Evolutionary conservation across 2,888 invertebrate species (phyloP).

Genomic region (Cataglyphis albicans): DNA sequence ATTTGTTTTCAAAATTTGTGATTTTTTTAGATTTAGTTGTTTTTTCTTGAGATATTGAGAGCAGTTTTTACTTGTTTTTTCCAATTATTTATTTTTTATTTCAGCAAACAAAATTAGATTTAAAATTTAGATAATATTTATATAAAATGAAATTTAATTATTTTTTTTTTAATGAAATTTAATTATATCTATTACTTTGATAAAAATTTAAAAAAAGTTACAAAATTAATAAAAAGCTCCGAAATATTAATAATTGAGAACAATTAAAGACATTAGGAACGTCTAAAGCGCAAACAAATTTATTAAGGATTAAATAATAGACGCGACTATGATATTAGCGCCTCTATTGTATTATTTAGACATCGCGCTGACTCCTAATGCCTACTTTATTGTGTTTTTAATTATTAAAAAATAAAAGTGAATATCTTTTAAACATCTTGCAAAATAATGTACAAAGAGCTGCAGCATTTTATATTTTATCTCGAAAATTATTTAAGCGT

Average conservation of each 20-base stretch:
- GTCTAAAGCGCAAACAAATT: too few species aligned
- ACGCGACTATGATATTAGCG: too few species aligned
- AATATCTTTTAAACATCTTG: not conserved
- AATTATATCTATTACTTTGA: not conserved
- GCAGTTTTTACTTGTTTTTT: not conserved
- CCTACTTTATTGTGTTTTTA: too few species aligned
- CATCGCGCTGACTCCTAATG: too few species aligned
- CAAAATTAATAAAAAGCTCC: too few species aligned
- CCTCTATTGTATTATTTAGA: too few species aligned
- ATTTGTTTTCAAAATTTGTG: not conserved
- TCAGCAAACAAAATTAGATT: not conserved
- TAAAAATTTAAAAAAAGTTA: too few species aligned
- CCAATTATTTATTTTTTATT: not conserved
- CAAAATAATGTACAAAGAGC: not conserved
- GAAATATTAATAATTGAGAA: too few species aligned
- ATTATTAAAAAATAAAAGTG: not conserved
- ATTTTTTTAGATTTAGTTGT: conserved; percentile 10
- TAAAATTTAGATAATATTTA: not conserved
- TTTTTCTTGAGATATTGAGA: not conserved
- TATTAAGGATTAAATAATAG: too few species aligned
- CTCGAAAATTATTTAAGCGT: conserved; percentile 1
- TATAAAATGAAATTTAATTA: not conserved
- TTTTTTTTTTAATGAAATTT: not conserved
- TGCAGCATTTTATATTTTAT: not conserved
- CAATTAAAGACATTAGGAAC: too few species aligned